Conservation (phyloP, 2,888 invertebrate species). For the Lamellibrachia satsuma region DNA sequence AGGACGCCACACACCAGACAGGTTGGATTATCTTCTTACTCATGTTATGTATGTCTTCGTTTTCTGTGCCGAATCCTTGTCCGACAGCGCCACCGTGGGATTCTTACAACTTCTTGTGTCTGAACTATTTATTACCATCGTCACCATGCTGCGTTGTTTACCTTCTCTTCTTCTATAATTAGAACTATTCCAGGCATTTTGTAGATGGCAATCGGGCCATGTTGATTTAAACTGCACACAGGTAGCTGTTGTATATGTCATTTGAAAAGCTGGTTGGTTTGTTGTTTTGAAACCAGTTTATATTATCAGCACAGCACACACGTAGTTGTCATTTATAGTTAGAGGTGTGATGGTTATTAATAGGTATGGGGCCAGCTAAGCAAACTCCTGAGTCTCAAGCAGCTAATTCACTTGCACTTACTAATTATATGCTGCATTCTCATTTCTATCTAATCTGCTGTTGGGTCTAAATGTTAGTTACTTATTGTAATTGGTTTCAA, state of each 20-base stretch:
- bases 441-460: too few relatives aligned
- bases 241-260: background rate
- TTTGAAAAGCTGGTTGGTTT: background rate
- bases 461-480: too few relatives aligned
- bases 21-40: slow-evolving; percentile 6
- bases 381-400: background rate
- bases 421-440: too few relatives aligned
- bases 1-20: background rate
- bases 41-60: background rate
- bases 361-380: background rate
- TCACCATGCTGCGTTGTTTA: background rate
- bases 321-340: background rate
- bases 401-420: too few relatives aligned
- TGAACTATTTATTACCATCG: background rate
- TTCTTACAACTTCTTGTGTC: background rate
- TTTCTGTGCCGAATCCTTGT: background rate
- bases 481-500: too few relatives aligned
- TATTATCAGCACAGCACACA: background rate
- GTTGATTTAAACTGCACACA: background rate
- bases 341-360: background rate
- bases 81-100: background rate
- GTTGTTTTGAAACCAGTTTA: background rate
- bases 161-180: background rate
- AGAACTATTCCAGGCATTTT: background rate
- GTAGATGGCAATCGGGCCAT: background rate